A percentile compares a stretch with the other conserved stretches of the same genome.
These are phyloP conservation scores for Pollimyrus isidori DNA, from an alignment of 2,113 vertebrate genomes.

Conservation along the genomic window DNA sequence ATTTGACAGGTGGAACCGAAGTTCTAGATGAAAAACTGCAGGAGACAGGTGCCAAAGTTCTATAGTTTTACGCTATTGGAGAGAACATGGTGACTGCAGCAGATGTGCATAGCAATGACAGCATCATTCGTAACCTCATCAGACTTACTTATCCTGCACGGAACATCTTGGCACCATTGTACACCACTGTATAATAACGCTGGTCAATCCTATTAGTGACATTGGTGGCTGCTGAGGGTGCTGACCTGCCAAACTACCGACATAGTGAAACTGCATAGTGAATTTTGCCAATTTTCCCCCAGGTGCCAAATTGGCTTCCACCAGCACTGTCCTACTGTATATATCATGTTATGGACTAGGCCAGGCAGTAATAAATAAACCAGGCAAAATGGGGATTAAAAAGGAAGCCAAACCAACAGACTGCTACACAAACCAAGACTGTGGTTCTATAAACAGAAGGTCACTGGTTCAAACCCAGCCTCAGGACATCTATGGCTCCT, in stretches of 20 bases:
- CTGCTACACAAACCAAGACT: neutral
- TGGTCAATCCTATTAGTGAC: neutral
- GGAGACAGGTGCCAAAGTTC: neutral
- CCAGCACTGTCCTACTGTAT: neutral
- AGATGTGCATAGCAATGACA: neutral
- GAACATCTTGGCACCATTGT: neutral
- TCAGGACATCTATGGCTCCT: no score
- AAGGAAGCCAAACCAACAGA: neutral
- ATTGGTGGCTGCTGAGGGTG: neutral
- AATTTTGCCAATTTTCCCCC: neutral
- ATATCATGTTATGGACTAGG: neutral
- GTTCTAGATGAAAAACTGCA: neutral
- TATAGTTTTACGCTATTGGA: neutral
- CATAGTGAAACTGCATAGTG: neutral
- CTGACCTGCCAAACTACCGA: neutral
- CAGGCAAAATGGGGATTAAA: neutral
- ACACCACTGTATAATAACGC: neutral
- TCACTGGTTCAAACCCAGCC: no score
- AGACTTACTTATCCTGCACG: neutral
- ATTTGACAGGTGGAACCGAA: neutral
- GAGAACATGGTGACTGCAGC: neutral
- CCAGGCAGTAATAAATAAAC: neutral
- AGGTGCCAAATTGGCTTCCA: neutral
- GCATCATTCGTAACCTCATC: neutral
- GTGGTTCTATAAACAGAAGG: no score